Evolutionary conservation across 2,888 invertebrate genomes (phyloP).

Genomic region (Torymus aiolomorphi): DNA sequence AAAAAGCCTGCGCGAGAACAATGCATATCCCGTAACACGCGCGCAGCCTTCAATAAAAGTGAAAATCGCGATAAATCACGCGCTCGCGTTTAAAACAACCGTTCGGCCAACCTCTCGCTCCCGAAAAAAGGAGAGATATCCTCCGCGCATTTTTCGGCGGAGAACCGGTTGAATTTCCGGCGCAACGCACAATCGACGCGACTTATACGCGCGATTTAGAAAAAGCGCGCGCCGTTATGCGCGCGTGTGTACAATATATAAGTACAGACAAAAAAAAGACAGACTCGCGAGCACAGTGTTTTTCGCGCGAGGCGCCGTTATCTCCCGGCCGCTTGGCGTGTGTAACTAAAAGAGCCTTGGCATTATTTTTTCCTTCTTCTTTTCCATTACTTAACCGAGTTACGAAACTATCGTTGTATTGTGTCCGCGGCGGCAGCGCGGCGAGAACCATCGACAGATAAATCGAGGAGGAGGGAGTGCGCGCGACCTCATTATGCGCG

Average conservation of each 20-base stretch:
- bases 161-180: conserved; percentile 40
- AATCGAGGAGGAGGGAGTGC: conserved; percentile 42
- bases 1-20: too few species aligned
- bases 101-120: background rate
- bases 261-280: background rate
- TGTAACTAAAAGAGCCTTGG: conserved; percentile 65
- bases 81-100: background rate
- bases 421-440: conserved; percentile 5
- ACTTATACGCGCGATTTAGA: conserved; percentile 23
- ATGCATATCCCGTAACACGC: background rate
- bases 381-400: conserved; percentile 57
- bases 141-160: background rate
- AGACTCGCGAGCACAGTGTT: conserved; percentile 20
- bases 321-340: conserved; percentile 47
- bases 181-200: conserved; percentile 26
- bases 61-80: background rate
- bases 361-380: conserved; percentile 62
- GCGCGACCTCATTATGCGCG: conserved; percentile 33
- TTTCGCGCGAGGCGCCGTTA: conserved; percentile 58
- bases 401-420: conserved; percentile 57
- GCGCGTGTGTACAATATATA: background rate
- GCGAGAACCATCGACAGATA: conserved; percentile 49
- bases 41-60: background rate
- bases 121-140: background rate
- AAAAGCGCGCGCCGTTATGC: conserved; percentile 18